Evolutionary conservation across 64 coral and sea anemone genomes (phyloP).

Genomic region (Acropora tenuis): DNA sequence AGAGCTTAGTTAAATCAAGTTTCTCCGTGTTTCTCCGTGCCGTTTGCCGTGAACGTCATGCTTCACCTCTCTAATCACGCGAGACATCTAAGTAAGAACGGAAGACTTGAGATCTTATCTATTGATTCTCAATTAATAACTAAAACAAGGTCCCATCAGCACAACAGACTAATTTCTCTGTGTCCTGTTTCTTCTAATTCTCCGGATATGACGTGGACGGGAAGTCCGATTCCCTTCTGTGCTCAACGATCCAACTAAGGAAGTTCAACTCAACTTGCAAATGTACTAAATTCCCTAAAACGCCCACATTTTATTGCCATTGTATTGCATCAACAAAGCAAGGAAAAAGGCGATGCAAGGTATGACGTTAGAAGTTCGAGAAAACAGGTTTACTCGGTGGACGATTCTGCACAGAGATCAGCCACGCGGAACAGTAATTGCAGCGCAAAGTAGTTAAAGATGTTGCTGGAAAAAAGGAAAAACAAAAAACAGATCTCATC

Average conservation of each 20-base stretch:
- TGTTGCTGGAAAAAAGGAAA: neutral
- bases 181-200: constrained; percentile 21
- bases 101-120: constrained; percentile 22
- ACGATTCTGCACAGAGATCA: neutral
- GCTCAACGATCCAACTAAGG: neutral
- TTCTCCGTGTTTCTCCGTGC: too few species aligned
- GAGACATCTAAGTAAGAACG: neutral
- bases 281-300: neutral
- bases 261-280: neutral
- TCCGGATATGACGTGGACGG: constrained; percentile 38
- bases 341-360: too few species aligned
- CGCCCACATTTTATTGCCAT: neutral
- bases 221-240: neutral
- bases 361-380: too few species aligned
- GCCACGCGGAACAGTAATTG: neutral
- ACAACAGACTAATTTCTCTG: constrained; percentile 11
- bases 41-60: neutral
- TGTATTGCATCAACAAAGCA: too few species aligned
- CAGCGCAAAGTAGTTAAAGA: neutral
- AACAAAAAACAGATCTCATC: too few species aligned
- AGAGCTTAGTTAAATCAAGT: too few species aligned
- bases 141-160: constrained; percentile 3
- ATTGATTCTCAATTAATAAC: constrained; percentile 10
- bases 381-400: too few species aligned
- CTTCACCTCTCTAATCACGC: neutral